A percentile compares a stretch with the other conserved stretches of the same genome.
phyloP scores from a whole-genome alignment of 2,888 invertebrate genomes.

The Drosophila borealis region DNA sequence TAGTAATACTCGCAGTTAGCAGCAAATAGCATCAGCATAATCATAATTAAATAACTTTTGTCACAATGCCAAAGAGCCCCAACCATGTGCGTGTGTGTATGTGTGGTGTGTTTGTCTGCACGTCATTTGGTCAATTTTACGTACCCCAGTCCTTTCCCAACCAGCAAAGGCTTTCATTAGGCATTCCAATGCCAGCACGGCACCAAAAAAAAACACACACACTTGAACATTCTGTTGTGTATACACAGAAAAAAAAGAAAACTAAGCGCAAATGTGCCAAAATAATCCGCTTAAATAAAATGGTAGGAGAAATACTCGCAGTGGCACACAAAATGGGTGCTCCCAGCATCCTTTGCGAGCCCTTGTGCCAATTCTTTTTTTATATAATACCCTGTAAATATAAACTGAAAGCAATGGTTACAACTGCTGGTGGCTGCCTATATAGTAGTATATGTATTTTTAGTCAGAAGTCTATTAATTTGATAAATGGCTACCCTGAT shows the following conservation, averaged over 20 bases:
- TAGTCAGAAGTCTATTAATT: too few species aligned
- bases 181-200: constrained; percentile 62
- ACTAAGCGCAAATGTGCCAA: constrained; percentile 69
- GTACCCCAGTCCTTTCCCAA: constrained; percentile 33
- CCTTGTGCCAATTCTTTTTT: constrained; percentile 62
- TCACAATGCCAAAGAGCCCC: constrained; percentile 66
- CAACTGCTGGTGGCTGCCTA: background rate
- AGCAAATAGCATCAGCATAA: constrained; percentile 61
- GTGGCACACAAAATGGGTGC: constrained; percentile 59
- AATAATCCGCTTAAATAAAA: constrained; percentile 81
- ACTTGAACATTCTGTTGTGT: constrained; percentile 3
- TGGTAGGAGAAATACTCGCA: constrained; percentile 65
- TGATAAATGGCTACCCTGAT: too few species aligned
- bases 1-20: constrained; percentile 48
- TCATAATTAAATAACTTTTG: constrained; percentile 81
- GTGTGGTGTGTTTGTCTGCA: constrained; percentile 42
- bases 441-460: too few species aligned
- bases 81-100: constrained; percentile 19
- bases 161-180: constrained; percentile 68
- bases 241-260: constrained; percentile 38
- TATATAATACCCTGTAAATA: constrained; percentile 13
- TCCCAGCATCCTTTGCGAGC: constrained; percentile 58
- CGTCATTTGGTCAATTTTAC: constrained; percentile 76
- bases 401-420: background rate
- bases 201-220: constrained; percentile 31